Evolutionary conservation across 2,888 invertebrate genomes (phyloP).

Genomic region (Pinctada fucata): DNA sequence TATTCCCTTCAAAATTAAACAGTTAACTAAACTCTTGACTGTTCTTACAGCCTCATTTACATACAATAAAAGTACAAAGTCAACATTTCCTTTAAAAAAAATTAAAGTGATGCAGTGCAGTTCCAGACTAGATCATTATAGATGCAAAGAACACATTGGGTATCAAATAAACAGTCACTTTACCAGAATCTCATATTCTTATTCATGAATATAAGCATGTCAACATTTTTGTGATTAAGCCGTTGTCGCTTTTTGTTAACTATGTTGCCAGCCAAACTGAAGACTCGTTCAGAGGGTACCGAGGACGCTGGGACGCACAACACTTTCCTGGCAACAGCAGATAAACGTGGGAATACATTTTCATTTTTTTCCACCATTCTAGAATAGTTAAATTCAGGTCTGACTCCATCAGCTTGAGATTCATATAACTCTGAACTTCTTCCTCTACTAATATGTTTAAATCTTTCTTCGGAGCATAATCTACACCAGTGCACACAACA

Average conservation of each 20-base stretch:
- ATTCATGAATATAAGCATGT: neutral
- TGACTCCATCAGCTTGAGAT: neutral
- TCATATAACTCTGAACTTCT: neutral
- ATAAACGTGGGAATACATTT: slow-evolving; percentile 8
- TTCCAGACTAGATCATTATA: no score
- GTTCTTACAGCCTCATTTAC: no score
- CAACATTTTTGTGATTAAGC: neutral
- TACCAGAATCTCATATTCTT: neutral
- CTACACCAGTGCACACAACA: slow-evolving; percentile 11
- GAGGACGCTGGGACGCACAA: slow-evolving; percentile 17
- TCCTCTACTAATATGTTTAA: neutral
- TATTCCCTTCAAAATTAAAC: no score
- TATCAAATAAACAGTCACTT: neutral
- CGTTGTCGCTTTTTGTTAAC: slow-evolving; percentile 2
- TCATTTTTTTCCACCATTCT: slow-evolving; percentile 22
- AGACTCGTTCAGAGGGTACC: slow-evolving; percentile 4
- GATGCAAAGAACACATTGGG: no score
- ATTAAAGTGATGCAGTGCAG: no score
- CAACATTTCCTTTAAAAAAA: no score
- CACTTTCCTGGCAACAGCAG: slow-evolving; percentile 10
- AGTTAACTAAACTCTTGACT: no score
- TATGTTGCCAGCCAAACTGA: slow-evolving; percentile 1
- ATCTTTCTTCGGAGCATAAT: neutral
- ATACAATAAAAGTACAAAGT: no score
- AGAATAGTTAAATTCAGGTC: slow-evolving; percentile 10